phyloP scores from a whole-genome alignment of 2,888 invertebrate genomes.

The Ischnura elegans region DNA sequence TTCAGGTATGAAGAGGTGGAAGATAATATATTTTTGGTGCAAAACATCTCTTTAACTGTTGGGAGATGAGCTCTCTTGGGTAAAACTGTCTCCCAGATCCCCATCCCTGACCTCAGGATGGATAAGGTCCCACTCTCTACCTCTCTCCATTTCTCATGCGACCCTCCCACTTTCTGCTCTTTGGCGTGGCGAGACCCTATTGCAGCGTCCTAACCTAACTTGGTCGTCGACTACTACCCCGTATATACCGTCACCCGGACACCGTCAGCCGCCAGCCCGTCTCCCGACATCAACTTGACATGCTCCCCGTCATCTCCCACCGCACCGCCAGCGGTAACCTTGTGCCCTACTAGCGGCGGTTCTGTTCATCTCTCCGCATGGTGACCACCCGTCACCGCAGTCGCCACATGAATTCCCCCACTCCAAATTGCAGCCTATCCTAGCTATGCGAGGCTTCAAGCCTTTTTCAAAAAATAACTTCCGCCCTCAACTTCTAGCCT shows the following conservation, averaged over 20 bases:
- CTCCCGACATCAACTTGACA: neutral
- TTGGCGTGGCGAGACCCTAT: neutral
- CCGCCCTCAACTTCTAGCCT: neutral
- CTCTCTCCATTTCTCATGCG: no score
- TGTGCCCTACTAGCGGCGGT: slow-evolving; percentile 8
- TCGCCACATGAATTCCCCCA: neutral
- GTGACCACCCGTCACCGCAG: neutral
- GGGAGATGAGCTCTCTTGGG: no score
- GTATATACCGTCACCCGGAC: neutral
- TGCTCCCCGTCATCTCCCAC: neutral
- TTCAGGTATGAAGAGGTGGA: no score
- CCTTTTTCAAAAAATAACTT: neutral
- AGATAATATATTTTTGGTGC: no score
- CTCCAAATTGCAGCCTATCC: neutral
- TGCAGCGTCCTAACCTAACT: neutral
- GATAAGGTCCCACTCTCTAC: no score
- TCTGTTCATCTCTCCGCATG: neutral
- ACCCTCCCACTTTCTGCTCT: no score
- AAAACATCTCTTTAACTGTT: no score
- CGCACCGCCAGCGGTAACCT: neutral
- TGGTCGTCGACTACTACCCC: neutral
- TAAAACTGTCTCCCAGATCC: no score
- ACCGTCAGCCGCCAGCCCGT: neutral
- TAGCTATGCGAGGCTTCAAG: neutral
- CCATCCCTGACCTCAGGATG: no score